Evolutionary conservation across 2,888 invertebrate genomes (phyloP), one percentile per base, ranked within the genome.

Genomic region (Ceratothoa steindachneri): DNA sequence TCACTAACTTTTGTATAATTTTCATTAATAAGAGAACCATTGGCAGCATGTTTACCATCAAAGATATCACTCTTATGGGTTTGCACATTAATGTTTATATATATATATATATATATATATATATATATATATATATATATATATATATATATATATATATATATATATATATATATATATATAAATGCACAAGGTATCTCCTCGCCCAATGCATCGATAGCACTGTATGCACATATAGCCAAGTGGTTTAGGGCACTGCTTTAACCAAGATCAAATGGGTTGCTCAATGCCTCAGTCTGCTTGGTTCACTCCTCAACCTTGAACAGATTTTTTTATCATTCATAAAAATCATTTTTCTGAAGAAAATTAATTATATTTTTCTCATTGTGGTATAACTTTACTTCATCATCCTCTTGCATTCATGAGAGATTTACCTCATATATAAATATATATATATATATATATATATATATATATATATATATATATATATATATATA

Each of bases 111-210:
- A 27, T 66, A 66, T 66, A 27, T 66, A 66, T 66, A 66, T 66
- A 24, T 66, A 27, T 27, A 27, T 66, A 27, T 66, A 27, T 66
- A 27, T 15, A 66, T 27, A 19, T 60, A 60, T 60, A 22, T 60
- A 60, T 60, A 60, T 60, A 60, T 22, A 60, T 60, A 22, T 60
- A 22, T 60, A 60, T 60, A 66, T 66, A 66, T 24, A 66, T 66
- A 66, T 66, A 66, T 66, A 66, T 66, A 66, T 66, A 66, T 66
- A 67, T 66, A 66, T 66, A 41, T 41, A 41, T 41, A 41, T 41
- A 41, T 41, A 41, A 9, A 41, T 41, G 15, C 15, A 41, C 15
- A 41, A 9, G 15, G 7, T n/a, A n/a, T n/a, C n/a, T n/a, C n/a
- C n/a, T n/a, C n/a, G n/a, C n/a, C n/a, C n/a, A n/a, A n/a, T n/a